Conservation (phyloP, 1,140 invertebrate species). For the Eciton burchellii region DNA sequence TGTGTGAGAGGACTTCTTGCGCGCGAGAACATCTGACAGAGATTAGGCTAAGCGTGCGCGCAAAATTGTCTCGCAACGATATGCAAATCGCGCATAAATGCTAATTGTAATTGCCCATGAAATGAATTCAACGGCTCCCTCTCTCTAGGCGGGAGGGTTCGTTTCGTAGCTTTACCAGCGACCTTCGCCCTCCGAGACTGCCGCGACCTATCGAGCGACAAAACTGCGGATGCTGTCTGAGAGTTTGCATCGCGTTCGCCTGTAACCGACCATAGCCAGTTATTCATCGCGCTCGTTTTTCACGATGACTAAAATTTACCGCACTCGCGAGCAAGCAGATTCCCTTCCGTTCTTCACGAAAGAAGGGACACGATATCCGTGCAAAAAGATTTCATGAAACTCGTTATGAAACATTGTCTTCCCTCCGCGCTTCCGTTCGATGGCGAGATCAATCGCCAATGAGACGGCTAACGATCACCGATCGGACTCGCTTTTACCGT, state of each 20-base stretch:
- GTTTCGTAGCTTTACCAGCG: constrained; percentile 52
- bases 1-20: constrained; percentile 47
- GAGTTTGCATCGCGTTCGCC: constrained; percentile 56
- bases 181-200: constrained; percentile 52
- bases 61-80: constrained; percentile 74
- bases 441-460: constrained; percentile 38
- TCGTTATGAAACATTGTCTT: constrained; percentile 3
- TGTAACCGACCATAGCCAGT: background rate
- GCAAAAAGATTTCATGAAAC: background rate
- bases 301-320: background rate
- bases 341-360: background rate
- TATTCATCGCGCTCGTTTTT: background rate
- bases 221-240: constrained; percentile 27
- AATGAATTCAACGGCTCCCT: constrained; percentile 75
- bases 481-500: constrained; percentile 59
- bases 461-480: background rate
- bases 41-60: constrained; percentile 75
- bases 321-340: no score
- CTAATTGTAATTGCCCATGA: constrained; percentile 77
- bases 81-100: constrained; percentile 79
- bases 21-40: constrained; percentile 62
- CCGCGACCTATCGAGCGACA: constrained; percentile 49
- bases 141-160: constrained; percentile 42
- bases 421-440: no score
- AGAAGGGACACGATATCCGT: background rate